Evolutionary conservation across 2,888 invertebrate species (phyloP).

Genomic region (Iselma pallidipennis): DNA sequence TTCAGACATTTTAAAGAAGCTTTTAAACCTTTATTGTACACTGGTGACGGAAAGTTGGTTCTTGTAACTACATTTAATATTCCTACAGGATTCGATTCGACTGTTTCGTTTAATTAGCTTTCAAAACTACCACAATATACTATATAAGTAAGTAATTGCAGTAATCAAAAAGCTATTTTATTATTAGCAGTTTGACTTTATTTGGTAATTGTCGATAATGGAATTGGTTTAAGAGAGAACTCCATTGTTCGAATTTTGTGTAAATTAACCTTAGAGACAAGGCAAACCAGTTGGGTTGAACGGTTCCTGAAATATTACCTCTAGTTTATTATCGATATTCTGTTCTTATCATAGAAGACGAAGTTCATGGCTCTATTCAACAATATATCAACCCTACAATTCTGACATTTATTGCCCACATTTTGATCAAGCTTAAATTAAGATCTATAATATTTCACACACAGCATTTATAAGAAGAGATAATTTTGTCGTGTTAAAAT

Average conservation of each 20-base stretch:
- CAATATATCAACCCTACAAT: neutral
- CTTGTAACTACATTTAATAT: neutral
- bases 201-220: no score
- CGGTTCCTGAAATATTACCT: neutral
- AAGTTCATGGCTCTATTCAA: neutral
- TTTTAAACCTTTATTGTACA: slow-evolving; percentile 5
- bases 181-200: neutral
- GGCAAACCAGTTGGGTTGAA: no score
- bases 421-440: neutral
- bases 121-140: no score
- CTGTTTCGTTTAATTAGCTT: neutral
- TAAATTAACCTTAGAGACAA: no score
- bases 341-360: neutral
- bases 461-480: no score
- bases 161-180: no score
- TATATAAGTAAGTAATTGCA: no score
- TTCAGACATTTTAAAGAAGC: slow-evolving; percentile 1
- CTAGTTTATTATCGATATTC: neutral
- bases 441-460: neutral
- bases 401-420: neutral
- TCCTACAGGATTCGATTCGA: neutral
- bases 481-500: no score
- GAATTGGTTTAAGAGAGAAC: no score
- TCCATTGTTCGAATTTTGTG: no score
- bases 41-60: neutral